Base-by-base conservation (phyloP, 2,113 vertebrate species). In the Holacanthus passer region DNA sequence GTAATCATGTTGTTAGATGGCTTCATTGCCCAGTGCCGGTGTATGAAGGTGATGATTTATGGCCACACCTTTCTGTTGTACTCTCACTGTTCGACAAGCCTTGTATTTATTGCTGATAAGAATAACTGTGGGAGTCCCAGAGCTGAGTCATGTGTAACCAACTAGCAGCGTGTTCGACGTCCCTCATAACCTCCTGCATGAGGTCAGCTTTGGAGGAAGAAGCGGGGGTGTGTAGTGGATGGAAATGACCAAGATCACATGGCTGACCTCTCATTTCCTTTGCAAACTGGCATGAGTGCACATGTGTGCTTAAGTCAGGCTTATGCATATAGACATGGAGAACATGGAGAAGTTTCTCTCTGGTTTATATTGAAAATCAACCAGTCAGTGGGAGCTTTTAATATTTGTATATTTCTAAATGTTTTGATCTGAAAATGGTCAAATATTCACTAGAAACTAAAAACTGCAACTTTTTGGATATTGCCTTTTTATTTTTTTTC, bases 181-280 rank as follows among this genome's bases (percentile, higher is more conserved):
- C 66, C 56, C 32, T 70, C 24, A 10, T 74, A 82, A 55, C 77
- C 52, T 79, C 62, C 12, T 32, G 48, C 7, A 47, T 81, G 70
- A 84, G 68, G 77, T 87, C 66, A 47, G 17, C 19, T 24, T 7
- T 39, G 22, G 31, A 77, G 41, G 37, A 41, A 60, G 35, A 60
- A 2, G n/a, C 14, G 58, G 41, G 50, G 43, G 45, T 37, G 59
- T 59, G 45, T 41, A 27, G 22, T 27, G 53, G 29, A 10, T 63
- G 17, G 73, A 73, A 69, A 45, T 73, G 41, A 77, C 48, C 12
- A 0, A 10, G 39, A 69, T 69, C 78, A 77, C 62, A 31, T 71
- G 69, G 43, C 68, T 22, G 43, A 71, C 31, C 60, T 73, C 41
- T 75, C 53, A 75, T 65, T 85, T 84, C 79, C 77, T 72, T 72